Percentiles rank a stretch among this genome's conserved stretches.
phyloP scores from a whole-genome alignment of 2,113 vertebrate genomes.

The Trichechus manatus region DNA sequence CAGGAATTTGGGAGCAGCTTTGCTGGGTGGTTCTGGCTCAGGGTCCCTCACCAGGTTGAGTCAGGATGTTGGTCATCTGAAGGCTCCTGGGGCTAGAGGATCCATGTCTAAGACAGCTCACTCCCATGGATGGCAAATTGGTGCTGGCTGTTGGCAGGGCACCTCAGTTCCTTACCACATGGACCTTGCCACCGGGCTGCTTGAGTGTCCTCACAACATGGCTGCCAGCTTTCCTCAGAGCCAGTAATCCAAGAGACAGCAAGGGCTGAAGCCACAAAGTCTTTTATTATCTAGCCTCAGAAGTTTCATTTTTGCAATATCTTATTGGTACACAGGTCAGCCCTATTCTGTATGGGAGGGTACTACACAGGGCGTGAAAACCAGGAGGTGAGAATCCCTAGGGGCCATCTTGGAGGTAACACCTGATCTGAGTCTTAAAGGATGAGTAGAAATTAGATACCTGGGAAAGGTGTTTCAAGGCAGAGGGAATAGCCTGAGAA shows the following conservation, averaged over 20 bases:
- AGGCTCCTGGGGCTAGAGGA: neutral
- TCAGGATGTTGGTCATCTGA: neutral
- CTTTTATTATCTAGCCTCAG: neutral
- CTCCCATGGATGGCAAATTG: accelerated
- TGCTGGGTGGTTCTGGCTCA: neutral
- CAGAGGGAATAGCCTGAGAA: neutral
- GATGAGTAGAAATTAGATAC: neutral
- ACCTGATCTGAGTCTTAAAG: neutral
- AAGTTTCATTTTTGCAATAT: neutral
- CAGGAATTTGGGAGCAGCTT: neutral
- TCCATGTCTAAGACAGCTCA: too few relatives aligned
- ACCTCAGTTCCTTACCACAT: neutral
- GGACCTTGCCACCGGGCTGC: too few relatives aligned
- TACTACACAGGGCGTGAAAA: neutral
- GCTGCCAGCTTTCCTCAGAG: neutral
- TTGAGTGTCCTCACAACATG: too few relatives aligned
- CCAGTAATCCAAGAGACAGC: neutral
- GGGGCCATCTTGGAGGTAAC: neutral
- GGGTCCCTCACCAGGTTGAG: too few relatives aligned
- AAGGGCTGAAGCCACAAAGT: too few relatives aligned
- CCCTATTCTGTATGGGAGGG: neutral
- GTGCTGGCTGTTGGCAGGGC: neutral
- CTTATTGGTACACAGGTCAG: neutral
- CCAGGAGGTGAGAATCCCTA: neutral
- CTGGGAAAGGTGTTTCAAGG: neutral